These are phyloP conservation scores for Balaenoptera acutorostrata DNA, from an alignment of 2,113 vertebrate genomes.

Conservation along the genomic window DNA sequence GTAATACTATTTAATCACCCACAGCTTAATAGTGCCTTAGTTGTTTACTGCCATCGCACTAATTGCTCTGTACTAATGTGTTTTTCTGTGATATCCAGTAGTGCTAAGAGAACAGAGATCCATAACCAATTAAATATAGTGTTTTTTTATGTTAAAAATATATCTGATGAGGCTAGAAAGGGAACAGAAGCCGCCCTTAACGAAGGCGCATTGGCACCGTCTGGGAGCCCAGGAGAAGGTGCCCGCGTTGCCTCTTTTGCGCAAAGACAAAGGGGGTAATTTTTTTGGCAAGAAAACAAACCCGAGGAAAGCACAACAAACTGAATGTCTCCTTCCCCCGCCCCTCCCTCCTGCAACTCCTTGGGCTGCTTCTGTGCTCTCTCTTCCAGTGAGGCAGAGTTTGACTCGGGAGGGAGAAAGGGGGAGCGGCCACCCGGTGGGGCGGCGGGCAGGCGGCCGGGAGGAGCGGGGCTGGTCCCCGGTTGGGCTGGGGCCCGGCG, in stretches of 20 bases:
- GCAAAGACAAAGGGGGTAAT: conserved; percentile 77
- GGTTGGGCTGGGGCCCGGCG: not conserved
- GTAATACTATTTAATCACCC: conserved; percentile 89
- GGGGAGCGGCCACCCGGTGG: not conserved
- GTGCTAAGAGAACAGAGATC: conserved; percentile 87
- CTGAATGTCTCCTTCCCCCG: conserved; percentile 25
- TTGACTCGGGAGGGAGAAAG: not conserved
- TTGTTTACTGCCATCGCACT: conserved; percentile 86
- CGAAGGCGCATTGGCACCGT: conserved; percentile 73
- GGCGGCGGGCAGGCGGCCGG: not conserved
- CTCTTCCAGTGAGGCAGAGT: not conserved
- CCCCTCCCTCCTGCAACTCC: not conserved
- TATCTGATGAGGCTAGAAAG: conserved; percentile 80
- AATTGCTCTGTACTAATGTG: conserved; percentile 88
- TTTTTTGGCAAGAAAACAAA: conserved; percentile 79
- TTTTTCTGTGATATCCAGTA: conserved; percentile 89
- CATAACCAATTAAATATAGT: conserved; percentile 89
- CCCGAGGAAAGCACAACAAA: conserved; percentile 73
- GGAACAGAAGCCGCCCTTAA: conserved; percentile 76
- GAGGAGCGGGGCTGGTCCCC: not conserved
- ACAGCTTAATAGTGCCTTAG: conserved; percentile 87
- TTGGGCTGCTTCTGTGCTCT: not conserved
- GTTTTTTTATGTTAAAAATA: conserved; percentile 88
- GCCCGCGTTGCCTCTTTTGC: conserved; percentile 76
- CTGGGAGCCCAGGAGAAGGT: conserved; percentile 75